These are phyloP conservation scores for Dendrolimus kikuchii DNA, from an alignment of 1,140 invertebrate species.

Conservation along the genomic window DNA sequence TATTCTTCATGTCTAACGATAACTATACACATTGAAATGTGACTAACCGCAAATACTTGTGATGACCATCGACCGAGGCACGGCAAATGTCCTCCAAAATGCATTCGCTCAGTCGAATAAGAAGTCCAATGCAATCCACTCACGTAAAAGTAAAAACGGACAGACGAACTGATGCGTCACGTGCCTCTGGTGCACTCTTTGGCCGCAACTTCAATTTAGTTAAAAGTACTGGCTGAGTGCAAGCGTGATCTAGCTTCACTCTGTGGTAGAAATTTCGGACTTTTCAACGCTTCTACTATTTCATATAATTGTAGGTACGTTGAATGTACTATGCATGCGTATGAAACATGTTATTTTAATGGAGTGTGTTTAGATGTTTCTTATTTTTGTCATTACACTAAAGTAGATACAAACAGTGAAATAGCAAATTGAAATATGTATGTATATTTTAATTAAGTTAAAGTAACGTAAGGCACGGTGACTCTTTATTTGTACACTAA, in stretches of 20 bases:
- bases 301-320: background rate
- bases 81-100: slow-evolving; percentile 25
- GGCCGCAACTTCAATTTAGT: slow-evolving; percentile 59
- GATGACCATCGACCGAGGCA: slow-evolving; percentile 25
- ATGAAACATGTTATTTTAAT: too few species aligned
- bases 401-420: too few species aligned
- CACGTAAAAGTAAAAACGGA: slow-evolving; percentile 45
- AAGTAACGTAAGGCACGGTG: too few species aligned
- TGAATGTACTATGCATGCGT: too few species aligned
- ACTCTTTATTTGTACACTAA: too few species aligned
- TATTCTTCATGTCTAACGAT: background rate
- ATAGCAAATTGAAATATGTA: too few species aligned
- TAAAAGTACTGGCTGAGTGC: slow-evolving; percentile 56
- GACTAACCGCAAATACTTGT: slow-evolving; percentile 28
- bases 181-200: slow-evolving; percentile 38
- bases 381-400: too few species aligned
- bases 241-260: slow-evolving; percentile 44
- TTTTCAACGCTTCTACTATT: slow-evolving; percentile 15
- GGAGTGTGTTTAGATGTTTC: too few species aligned
- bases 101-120: slow-evolving; percentile 25
- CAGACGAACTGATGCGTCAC: slow-evolving; percentile 50
- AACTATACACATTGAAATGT: background rate
- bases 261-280: slow-evolving; percentile 28
- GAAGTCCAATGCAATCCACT: slow-evolving; percentile 42
- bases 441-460: too few species aligned